phyloP scores from a whole-genome alignment of 1,140 invertebrate species.

The Musca domestica region DNA sequence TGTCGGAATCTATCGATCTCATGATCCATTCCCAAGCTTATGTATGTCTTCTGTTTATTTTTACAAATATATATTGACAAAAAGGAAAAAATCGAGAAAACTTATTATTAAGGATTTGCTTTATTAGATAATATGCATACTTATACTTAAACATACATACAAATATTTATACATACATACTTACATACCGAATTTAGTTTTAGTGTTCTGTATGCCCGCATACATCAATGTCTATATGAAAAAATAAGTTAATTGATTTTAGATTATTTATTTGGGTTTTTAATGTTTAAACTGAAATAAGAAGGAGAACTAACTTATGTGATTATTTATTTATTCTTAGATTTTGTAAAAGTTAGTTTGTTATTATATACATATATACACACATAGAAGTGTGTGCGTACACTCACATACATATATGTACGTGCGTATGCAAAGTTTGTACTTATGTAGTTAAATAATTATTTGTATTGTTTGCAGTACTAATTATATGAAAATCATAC shows the following conservation, averaged over 20 bases:
- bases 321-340: background rate
- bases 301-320: background rate
- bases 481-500: slow-evolving; percentile 14
- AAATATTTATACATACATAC: background rate
- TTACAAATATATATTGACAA: background rate
- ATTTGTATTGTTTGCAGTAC: slow-evolving; percentile 15
- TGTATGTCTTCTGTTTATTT: no score
- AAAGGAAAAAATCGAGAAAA: background rate
- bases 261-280: no score
- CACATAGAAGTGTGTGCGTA: background rate
- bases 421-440: no score
- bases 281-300: no score
- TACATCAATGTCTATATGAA: background rate
- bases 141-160: slow-evolving; percentile 7
- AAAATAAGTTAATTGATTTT: background rate
- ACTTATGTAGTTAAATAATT: slow-evolving; percentile 12
- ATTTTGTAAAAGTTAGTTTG: slow-evolving; percentile 12
- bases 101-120: slow-evolving; percentile 14
- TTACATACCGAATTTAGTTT: background rate
- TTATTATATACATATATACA: background rate
- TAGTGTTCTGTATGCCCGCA: background rate
- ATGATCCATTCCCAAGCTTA: no score
- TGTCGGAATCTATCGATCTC: no score
- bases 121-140: slow-evolving; percentile 14
- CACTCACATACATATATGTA: no score